These are phyloP conservation scores for Cerceris ruficornis DNA, from an alignment of 2,888 invertebrate species.

Conservation along the genomic window DNA sequence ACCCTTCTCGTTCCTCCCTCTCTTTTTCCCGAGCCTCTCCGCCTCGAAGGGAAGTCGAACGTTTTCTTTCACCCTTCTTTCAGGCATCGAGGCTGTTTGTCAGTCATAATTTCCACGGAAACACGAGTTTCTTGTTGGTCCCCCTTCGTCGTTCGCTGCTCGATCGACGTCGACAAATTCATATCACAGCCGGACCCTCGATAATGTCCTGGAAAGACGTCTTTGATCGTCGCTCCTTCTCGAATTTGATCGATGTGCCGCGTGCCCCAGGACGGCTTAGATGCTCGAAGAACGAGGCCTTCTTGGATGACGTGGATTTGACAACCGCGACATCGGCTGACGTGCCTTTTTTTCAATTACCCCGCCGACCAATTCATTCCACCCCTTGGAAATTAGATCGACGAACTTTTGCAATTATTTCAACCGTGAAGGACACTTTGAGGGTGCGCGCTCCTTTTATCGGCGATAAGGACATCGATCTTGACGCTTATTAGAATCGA, in stretches of 20 bases:
- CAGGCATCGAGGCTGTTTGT: conserved; percentile 44
- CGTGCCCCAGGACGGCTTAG: not conserved
- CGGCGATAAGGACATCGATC: no score
- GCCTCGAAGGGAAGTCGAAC: not conserved
- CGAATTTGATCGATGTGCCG: conserved; percentile 47
- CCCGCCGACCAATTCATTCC: no score
- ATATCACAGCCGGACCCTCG: conserved; percentile 11
- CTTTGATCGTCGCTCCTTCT: not conserved
- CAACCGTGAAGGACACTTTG: not conserved
- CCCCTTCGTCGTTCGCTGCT: conserved; percentile 29
- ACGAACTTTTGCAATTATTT: not conserved
- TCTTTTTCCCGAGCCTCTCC: not conserved
- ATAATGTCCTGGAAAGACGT: conserved; percentile 18
- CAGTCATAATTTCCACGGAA: conserved; percentile 56
- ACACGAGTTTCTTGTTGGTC: conserved; percentile 4
- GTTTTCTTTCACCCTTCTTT: not conserved
- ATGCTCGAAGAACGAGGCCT: not conserved
- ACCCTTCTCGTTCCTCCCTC: no score
- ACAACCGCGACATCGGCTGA: conserved; percentile 15
- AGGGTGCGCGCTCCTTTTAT: no score
- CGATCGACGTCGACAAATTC: conserved; percentile 39
- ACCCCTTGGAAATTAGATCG: not conserved
- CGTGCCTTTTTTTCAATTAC: not conserved
- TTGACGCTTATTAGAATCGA: no score
- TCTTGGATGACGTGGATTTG: conserved; percentile 26